A percentile compares a stretch with the other conserved stretches of the same genome.
phyloP scores from a whole-genome alignment of 1,140 invertebrate genomes.

The Proctacanthus coquilletti region DNA sequence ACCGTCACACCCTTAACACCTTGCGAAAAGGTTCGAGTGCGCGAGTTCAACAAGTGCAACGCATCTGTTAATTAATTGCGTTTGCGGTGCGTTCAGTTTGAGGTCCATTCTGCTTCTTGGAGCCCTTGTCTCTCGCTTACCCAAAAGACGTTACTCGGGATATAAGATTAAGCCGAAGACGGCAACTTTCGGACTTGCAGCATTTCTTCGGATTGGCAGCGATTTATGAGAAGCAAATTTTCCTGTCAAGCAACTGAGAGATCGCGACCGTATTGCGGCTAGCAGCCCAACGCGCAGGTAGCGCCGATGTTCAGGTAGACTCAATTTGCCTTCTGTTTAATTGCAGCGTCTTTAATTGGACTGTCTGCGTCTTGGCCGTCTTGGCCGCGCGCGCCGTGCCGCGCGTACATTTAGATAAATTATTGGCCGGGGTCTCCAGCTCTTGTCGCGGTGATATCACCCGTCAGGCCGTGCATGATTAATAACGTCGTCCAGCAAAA shows the following conservation, averaged over 20 bases:
- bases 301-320: neutral
- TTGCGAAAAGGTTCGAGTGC: no score
- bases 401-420: neutral
- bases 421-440: neutral
- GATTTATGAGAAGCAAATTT: conserved; percentile 1
- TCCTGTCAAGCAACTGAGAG: neutral
- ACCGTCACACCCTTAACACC: no score
- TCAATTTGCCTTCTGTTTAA: conserved; percentile 1
- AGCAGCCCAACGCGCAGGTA: neutral
- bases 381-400: neutral
- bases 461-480: neutral
- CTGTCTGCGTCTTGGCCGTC: neutral
- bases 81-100: no score
- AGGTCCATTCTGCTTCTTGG: no score
- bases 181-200: no score
- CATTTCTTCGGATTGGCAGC: neutral
- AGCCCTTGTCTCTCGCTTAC: no score
- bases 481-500: neutral
- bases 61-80: no score
- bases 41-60: no score
- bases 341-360: neutral
- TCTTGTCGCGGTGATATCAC: neutral
- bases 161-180: no score
- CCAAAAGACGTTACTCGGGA: no score
- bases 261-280: neutral